Percentiles rank a stretch among this genome's conserved stretches.
Conservation (phyloP, 2,797 vertebrate species). For the Xyrichtys novacula region DNA sequence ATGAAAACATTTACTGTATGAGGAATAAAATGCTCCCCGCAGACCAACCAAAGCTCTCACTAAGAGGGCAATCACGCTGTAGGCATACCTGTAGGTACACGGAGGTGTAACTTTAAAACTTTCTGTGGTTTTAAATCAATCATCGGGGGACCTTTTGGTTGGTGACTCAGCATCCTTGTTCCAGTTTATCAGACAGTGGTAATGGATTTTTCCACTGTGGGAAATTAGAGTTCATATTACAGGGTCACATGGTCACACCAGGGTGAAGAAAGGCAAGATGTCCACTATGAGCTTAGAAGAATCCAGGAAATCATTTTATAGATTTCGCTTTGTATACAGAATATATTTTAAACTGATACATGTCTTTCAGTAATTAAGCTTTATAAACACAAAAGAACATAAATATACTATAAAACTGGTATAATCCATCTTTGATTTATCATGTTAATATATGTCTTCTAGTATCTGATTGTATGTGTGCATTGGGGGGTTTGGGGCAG, state of each 20-base stretch:
- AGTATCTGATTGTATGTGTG: no score
- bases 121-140: slow-evolving; percentile 36
- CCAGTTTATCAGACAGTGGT: slow-evolving; percentile 11
- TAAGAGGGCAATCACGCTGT: background rate
- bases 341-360: background rate
- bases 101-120: slow-evolving; percentile 3
- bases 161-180: slow-evolving; percentile 30
- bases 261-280: background rate
- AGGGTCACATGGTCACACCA: background rate
- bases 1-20: slow-evolving; percentile 29
- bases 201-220: slow-evolving; percentile 21
- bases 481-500: no score
- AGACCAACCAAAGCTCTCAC: slow-evolving; percentile 7
- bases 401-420: no score
- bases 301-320: background rate
- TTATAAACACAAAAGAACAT: no score
- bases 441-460: no score
- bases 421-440: background rate
- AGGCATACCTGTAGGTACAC: slow-evolving; percentile 3
- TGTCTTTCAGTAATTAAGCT: background rate
- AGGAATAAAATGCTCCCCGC: slow-evolving; percentile 7
- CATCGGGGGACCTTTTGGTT: slow-evolving; percentile 4
- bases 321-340: background rate
- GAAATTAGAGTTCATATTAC: slow-evolving; percentile 18
- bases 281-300: background rate